Percentiles rank a stretch among this genome's conserved stretches.
Evolutionary conservation across 2,888 invertebrate genomes (phyloP).

Genomic region (Drosophila anomalipes): DNA sequence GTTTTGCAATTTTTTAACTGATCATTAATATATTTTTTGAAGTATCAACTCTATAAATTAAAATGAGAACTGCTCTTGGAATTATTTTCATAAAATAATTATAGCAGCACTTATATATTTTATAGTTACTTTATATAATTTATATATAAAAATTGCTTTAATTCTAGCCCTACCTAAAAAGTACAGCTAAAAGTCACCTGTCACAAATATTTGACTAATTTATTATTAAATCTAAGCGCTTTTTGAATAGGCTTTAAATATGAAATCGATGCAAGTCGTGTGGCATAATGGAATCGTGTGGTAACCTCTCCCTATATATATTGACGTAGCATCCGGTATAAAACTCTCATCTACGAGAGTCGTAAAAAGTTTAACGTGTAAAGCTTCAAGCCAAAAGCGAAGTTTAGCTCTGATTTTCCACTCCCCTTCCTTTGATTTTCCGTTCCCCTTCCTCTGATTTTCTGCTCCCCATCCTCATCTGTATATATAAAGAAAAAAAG

Average conservation of each 20-base stretch:
- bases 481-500: conserved; percentile 54
- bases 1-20: not conserved
- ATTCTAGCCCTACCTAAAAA: not conserved
- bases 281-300: not conserved
- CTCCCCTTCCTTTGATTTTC: conserved; percentile 2
- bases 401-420: conserved; percentile 18
- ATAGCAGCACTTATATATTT: not conserved
- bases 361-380: conserved; percentile 76
- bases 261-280: not conserved
- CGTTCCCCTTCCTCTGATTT: not conserved
- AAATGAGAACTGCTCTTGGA: not conserved
- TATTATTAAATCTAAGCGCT: not conserved
- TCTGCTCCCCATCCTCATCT: conserved; percentile 18
- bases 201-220: not conserved
- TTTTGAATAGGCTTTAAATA: not conserved
- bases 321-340: conserved; percentile 6
- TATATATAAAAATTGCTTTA: not conserved
- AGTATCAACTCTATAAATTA: not conserved
- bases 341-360: conserved; percentile 63
- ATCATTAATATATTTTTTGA: not conserved
- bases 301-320: not conserved
- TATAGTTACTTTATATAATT: not conserved
- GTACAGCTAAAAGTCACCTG: not conserved
- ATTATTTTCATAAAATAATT: not conserved
- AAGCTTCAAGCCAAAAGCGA: conserved; percentile 51